A percentile compares a stretch with the other conserved stretches of the same genome.
phyloP scores from a whole-genome alignment of 2,797 vertebrate genomes.

The Loriculus beryllinus region DNA sequence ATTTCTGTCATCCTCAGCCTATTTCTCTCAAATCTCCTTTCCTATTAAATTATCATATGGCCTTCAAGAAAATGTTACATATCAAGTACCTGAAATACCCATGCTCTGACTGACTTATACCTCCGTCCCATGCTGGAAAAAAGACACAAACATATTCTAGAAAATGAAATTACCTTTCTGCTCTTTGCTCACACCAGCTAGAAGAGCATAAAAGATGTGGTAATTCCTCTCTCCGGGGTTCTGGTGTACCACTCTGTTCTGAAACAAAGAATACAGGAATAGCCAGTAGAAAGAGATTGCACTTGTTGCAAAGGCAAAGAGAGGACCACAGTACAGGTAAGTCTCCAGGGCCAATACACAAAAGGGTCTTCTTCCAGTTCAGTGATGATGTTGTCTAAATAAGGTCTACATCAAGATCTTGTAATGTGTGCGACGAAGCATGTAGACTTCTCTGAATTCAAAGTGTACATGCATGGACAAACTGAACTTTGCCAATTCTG shows the following conservation, averaged over 20 bases:
- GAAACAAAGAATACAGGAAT: conserved; percentile 57
- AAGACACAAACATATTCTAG: background rate
- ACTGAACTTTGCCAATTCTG: background rate
- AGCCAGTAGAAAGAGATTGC: background rate
- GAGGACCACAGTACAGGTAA: background rate
- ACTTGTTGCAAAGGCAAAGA: background rate
- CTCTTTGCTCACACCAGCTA: conserved; percentile 81
- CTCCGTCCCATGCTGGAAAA: background rate
- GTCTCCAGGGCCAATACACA: background rate
- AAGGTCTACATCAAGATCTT: background rate
- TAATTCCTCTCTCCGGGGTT: conserved; percentile 91
- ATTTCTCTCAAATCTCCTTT: background rate
- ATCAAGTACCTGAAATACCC: background rate
- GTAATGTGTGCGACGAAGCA: background rate
- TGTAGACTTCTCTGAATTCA: background rate
- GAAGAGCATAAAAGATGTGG: conserved; percentile 90
- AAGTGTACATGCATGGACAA: rapidly evolving
- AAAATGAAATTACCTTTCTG: conserved; percentile 80
- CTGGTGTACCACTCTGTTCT: conserved; percentile 92
- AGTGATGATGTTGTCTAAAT: background rate
- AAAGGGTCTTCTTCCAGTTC: background rate
- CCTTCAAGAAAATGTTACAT: background rate
- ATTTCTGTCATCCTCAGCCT: background rate
- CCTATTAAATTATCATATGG: background rate
- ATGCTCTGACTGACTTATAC: background rate